A percentile compares a stretch with the other conserved stretches of the same genome.
Conservation (phyloP, 2,888 invertebrate genomes). For the Euplagia quadripunctaria region DNA sequence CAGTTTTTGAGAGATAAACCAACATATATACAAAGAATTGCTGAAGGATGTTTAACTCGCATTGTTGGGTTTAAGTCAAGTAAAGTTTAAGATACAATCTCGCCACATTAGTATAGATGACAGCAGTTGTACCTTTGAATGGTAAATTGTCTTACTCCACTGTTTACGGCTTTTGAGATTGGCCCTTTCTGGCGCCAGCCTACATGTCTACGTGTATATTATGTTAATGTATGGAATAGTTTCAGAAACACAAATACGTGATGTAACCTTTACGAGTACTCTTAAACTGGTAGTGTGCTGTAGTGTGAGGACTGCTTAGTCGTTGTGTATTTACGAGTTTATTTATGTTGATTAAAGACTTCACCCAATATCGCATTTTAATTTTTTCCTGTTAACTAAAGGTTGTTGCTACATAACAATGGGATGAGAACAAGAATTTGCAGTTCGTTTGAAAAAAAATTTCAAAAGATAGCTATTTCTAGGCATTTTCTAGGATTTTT, state of each 20-base stretch:
- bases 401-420: neutral
- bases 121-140: neutral
- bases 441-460: too few species aligned
- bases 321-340: slow-evolving; percentile 42
- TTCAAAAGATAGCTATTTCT: too few species aligned
- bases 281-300: slow-evolving; percentile 31
- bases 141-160: neutral
- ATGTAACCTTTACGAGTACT: slow-evolving; percentile 24
- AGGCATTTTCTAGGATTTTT: too few species aligned
- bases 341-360: slow-evolving; percentile 50
- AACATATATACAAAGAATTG: neutral
- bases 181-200: neutral
- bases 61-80: too few species aligned
- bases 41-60: neutral
- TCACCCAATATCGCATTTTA: slow-evolving; percentile 38
- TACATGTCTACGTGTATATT: neutral
- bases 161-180: neutral
- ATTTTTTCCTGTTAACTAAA: slow-evolving; percentile 1
- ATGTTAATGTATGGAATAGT: slow-evolving; percentile 24
- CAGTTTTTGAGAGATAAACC: neutral
- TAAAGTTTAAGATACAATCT: neutral
- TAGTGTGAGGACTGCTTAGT: slow-evolving; percentile 31
- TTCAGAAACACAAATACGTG: slow-evolving; percentile 32
- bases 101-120: neutral
- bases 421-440: neutral